phyloP scores from a whole-genome alignment of 2,888 invertebrate genomes.

The Nomada fabriciana region DNA sequence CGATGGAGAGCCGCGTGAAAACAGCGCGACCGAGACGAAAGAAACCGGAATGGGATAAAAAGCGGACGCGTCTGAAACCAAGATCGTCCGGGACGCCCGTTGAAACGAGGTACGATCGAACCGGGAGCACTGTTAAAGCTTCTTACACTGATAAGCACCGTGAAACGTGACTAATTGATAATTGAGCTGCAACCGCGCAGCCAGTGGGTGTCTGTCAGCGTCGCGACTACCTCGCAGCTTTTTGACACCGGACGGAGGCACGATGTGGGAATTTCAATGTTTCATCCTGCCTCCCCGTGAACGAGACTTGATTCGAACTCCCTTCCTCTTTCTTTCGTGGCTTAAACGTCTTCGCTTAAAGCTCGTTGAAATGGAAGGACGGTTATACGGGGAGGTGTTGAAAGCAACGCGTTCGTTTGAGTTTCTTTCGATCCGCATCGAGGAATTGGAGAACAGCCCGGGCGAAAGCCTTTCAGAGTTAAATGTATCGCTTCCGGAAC shows the following conservation, averaged over 20 bases:
- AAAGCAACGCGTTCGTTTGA: constrained; percentile 6
- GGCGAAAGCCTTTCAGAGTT: constrained; percentile 58
- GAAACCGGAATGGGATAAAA: constrained; percentile 33
- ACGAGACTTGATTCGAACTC: constrained; percentile 39
- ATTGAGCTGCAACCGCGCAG: constrained; percentile 63
- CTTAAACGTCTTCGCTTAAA: constrained; percentile 27
- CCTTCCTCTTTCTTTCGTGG: neutral
- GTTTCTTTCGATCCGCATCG: constrained; percentile 6
- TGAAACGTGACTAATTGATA: constrained; percentile 73
- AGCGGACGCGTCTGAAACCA: constrained; percentile 12
- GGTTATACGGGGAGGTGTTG: neutral
- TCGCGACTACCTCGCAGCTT: constrained; percentile 3
- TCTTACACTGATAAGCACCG: constrained; percentile 66
- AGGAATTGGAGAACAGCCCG: neutral
- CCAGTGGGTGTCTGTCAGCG: constrained; percentile 32
- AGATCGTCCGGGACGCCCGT: constrained; percentile 5
- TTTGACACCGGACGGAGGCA: constrained; percentile 23
- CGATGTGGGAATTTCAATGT: constrained; percentile 21
- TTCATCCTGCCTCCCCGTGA: neutral
- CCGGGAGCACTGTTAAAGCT: constrained; percentile 49
- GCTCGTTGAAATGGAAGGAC: constrained; percentile 38
- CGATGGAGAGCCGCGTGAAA: constrained; percentile 55
- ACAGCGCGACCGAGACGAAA: constrained; percentile 38
- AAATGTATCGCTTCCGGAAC: constrained; percentile 53
- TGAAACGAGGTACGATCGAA: constrained; percentile 25